Evolutionary conservation across 2,113 vertebrate genomes (phyloP), one percentile per base, ranked within the genome.

Genomic region (Bolborhynchus lineola): DNA sequence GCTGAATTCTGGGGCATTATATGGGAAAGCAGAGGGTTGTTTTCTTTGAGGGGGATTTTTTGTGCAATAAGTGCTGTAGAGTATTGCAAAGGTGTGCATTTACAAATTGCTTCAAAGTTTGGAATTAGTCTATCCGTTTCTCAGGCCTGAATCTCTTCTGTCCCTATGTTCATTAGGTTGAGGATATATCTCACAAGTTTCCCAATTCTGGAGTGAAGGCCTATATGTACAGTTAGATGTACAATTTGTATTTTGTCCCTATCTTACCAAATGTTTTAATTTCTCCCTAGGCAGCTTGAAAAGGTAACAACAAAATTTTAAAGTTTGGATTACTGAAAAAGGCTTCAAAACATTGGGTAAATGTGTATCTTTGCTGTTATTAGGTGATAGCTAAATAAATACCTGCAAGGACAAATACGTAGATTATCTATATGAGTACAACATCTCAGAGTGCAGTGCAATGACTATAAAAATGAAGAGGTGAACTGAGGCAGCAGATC

Each of bases 41-140:
- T 59, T 59, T 59, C 20, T 59, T 59, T 23, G 55, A 12, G 6
- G 16, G 1, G 1, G 0, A 3, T 39, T 41, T n/a, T 39, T 6
- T 62, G 16, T 49, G n/a, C 47, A 44, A 21, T 18, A 28, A 74
- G 11, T 42, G 7, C 19, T 72, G 16, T 13, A 49, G n/a, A 72
- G 50, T 28, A 29, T 20, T 19, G 24, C 23, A 67, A n/a, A 60
- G 13, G 14, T 74, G 46, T 68, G 19, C 44, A 53, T 86, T 82
- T 86, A 74, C 42, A 75, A 65, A 68, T 50, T 50, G 28, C 33
- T 74, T 82, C 39, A 44, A 64, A 60, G 39, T 84, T 26, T 53
- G 16, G 17, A 65, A 53, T 60, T 65, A 42, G 18, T 71, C 15
- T 76, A 41, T 14, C 15, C 14, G 21, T 52, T 85, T 85, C 47